Evolutionary conservation across 2,113 vertebrate genomes (phyloP), one percentile per base, ranked within the genome.

Genomic region (Channa maculata): DNA sequence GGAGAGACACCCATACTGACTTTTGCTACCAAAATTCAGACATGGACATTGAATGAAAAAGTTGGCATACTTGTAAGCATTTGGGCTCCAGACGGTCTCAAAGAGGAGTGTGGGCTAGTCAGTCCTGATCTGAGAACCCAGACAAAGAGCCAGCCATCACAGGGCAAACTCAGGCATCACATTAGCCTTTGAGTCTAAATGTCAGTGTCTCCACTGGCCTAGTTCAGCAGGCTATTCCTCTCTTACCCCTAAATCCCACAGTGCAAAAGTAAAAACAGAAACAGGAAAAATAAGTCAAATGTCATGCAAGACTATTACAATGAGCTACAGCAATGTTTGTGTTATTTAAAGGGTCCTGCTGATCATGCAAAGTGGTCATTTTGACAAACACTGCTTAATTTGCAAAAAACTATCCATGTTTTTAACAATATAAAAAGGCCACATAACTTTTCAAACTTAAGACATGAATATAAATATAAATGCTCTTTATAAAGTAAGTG

Each of bases 141-240:
- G 60, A 89, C 85, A 90, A 84, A 87, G 85, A 90, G 74, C 69
- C 71, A 49, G 71, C 52, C 51, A 82, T 71, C 49, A 15, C 80
- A 79, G 67, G 77, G 78, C 81, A 77, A 83, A 89, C 74, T 82
- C 89, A 75, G 86, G 92, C 89, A 94, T 93, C 81, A 83, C 80
- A 92, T 93, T 94, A 94, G 93, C 91, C 93, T 95, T 94, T 94
- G 89, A 92, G 88, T 93, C 71, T 83, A 93, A 94, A 95, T 94
- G 93, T 94, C 93, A 94, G 77, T 65, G 79, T 90, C 82, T 91
- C 80, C 69, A 82, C 79, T 86, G 91, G 83, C 83, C 88, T 86
- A 90, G 80, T 91, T 92, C 90, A 92, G 82, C 80, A 81, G 85
- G 81, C 87, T 87, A 82, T 67, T 39, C 73, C 51, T 71, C 65